Evolutionary conservation across 1,140 invertebrate genomes (phyloP).

Genomic region (Drosophila guanche): DNA sequence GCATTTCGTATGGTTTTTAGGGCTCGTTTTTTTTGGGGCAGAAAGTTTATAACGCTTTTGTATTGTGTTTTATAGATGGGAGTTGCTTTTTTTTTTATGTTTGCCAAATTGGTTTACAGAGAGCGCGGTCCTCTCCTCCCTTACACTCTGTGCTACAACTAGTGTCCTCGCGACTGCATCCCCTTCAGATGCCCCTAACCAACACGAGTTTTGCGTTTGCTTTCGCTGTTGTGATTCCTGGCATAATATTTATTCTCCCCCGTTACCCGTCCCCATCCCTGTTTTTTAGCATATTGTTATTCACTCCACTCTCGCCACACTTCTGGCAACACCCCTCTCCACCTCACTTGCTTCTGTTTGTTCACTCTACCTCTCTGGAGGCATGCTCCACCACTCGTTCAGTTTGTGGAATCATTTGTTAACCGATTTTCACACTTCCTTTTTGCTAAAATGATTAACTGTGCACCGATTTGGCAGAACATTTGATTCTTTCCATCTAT

Average conservation of each 20-base stretch:
- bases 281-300: conserved; percentile 38
- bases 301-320: conserved; percentile 11
- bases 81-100: conserved; percentile 19
- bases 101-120: conserved; percentile 59
- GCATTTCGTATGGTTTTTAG: conserved; percentile 3
- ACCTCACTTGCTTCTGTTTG: neutral
- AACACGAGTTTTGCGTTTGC: neutral
- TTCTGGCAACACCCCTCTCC: neutral
- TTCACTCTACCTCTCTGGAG: neutral
- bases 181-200: too few relatives aligned
- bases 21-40: conserved; percentile 13
- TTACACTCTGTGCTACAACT: too few relatives aligned
- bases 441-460: conserved; percentile 14
- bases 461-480: neutral
- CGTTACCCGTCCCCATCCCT: conserved; percentile 6
- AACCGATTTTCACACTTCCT: conserved; percentile 30
- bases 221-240: conserved; percentile 40
- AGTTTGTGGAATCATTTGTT: conserved; percentile 10
- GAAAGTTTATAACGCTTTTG: conserved; percentile 38
- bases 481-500: too few relatives aligned
- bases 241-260: conserved; percentile 40
- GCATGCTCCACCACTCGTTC: too few relatives aligned
- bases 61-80: conserved; percentile 1
- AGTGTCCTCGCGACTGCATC: conserved; percentile 29
- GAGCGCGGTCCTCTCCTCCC: neutral